Conservation (phyloP, 2,797 vertebrate genomes). For the Coranthus polyacanthus region DNA sequence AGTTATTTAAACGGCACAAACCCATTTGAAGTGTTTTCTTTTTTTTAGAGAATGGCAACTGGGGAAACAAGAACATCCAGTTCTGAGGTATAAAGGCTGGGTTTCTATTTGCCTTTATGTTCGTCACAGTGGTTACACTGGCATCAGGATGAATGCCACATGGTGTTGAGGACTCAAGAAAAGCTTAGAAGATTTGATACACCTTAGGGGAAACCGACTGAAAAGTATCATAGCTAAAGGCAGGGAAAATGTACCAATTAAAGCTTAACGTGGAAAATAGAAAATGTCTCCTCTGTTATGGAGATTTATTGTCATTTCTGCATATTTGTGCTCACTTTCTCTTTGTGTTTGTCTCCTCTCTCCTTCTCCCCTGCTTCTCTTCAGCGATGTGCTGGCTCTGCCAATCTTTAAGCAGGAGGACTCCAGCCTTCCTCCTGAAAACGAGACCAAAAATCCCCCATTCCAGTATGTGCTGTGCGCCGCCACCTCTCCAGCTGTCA, state of each 20-base stretch:
- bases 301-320: not conserved
- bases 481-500: constrained; percentile 95
- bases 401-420: constrained; percentile 99
- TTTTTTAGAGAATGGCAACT: constrained; percentile 10
- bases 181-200: not conserved
- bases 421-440: constrained; percentile 91
- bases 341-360: constrained; percentile 27
- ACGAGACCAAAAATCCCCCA: constrained; percentile 93
- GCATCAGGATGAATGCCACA: not conserved
- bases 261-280: not conserved
- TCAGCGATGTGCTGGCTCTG: constrained; percentile 96
- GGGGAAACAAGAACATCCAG: constrained; percentile 2
- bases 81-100: not conserved
- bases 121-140: constrained; percentile 17
- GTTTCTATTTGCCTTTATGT: constrained; percentile 4
- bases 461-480: constrained; percentile 97
- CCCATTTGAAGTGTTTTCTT: not conserved
- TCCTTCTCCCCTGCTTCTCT: constrained; percentile 5
- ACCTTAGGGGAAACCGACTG: not conserved
- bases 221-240: not conserved
- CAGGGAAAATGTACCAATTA: constrained; percentile 1
- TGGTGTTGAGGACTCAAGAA: constrained; percentile 1
- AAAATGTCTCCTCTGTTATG: not conserved
- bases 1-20: constrained; percentile 5
- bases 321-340: constrained; percentile 14